Evolutionary conservation across 2,797 vertebrate genomes (phyloP).

Genomic region (Arremon aurantiirostris): DNA sequence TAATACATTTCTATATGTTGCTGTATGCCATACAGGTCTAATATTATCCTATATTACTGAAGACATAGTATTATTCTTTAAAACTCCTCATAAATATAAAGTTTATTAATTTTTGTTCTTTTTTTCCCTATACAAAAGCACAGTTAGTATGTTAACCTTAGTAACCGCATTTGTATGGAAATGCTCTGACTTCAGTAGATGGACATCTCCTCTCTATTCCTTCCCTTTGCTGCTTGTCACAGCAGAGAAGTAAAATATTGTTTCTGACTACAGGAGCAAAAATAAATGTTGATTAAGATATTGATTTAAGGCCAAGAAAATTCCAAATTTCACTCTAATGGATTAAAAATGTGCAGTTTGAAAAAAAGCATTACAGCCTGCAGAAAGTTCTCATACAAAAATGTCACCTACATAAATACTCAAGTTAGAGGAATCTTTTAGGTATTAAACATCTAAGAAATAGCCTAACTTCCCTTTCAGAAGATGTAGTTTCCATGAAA

Average conservation of each 20-base stretch:
- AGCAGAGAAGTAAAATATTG: background rate
- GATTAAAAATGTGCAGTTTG: background rate
- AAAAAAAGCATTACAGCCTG: background rate
- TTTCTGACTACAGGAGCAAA: background rate
- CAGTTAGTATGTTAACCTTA: background rate
- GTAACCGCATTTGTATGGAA: background rate
- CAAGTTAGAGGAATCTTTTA: background rate
- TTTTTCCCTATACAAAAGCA: background rate
- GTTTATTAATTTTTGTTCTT: background rate
- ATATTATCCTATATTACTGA: background rate
- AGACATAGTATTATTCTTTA: background rate
- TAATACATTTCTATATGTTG: background rate
- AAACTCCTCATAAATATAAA: background rate
- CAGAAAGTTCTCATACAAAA: background rate
- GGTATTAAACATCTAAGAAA: background rate
- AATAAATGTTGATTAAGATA: background rate
- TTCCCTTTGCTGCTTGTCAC: background rate
- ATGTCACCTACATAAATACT: background rate
- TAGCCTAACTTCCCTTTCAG: background rate
- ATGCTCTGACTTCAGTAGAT: background rate
- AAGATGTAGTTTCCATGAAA: background rate
- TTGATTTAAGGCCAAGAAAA: background rate
- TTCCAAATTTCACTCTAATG: background rate
- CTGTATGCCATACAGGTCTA: background rate
- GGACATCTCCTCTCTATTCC: background rate